Base-by-base conservation (phyloP, 2,888 invertebrate species). In the Malachius bipustulatus region DNA sequence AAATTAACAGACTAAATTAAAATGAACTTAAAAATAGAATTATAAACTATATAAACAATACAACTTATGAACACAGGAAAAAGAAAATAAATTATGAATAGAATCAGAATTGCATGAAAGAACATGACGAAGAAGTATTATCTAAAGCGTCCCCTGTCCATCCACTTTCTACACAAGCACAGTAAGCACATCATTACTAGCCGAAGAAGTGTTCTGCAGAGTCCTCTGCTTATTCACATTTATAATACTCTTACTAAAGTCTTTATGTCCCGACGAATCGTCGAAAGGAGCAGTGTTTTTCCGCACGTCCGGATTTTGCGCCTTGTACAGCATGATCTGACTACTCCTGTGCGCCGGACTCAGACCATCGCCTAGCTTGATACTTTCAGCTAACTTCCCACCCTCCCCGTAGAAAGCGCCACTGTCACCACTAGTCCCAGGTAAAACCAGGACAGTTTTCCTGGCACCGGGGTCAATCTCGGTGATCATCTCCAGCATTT, bases 291-390 rank as follows among this genome's bases (percentile, higher is more conserved):
- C 80, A 34, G 83, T 84, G 62, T 83, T 84, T 65, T 85, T 85
- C 52, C 82, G 73, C 60, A 83, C 80, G 59, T 85, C 85, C 33
- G 81, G 76, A 61, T 84, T 83, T 57, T 83, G 84, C 41, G 85
- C 81, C 65, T 88, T 87, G 64, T 82, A 84, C 43, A 84, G 67
- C 60, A 78, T 65, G 48, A 80, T 75, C 52, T 75, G 72, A 42
- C 71, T 73, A 52, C 67, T 69, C 28, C 72, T 62, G 51, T 71
- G 72, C 14, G 60, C 58, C 10, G 62, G 57, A 41, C 62, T 62
- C 16, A 64, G 46, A 8, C 62, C 62, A 35, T 60, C 59, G 30
- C 51, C 50, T 34, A 55, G 42, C 34, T 55, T 54, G 13, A 51
- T 49, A 35, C 46, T 48, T 14, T 49, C 46, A 33, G 43, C 41